Evolutionary conservation across 2,888 invertebrate species (phyloP).

Genomic region (Ophion obscuratus): DNA sequence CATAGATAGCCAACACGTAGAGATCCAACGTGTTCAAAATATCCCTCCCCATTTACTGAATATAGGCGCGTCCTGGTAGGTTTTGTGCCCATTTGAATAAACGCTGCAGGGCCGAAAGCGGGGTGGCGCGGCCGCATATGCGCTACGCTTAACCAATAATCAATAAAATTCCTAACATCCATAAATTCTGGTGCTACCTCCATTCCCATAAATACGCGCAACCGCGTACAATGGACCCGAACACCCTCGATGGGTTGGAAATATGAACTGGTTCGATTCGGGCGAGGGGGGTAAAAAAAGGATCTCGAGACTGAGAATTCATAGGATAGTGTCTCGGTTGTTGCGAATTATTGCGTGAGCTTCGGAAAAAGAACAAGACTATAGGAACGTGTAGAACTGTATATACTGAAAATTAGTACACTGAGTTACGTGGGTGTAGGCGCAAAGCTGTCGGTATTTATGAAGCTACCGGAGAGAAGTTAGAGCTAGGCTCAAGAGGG

Average conservation of each 20-base stretch:
- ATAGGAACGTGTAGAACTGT: neutral
- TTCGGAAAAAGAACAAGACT: neutral
- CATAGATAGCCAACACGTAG: neutral
- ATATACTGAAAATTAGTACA: neutral
- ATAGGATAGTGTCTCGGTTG: neutral
- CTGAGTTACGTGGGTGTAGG: neutral
- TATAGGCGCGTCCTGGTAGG: conserved; percentile 1
- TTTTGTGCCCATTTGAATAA: conserved; percentile 16
- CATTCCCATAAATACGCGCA: neutral
- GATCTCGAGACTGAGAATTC: neutral
- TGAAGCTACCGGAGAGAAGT: neutral
- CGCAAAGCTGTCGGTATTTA: neutral
- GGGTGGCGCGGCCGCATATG: conserved; percentile 16
- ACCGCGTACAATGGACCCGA: neutral
- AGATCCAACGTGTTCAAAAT: neutral
- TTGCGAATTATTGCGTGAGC: neutral
- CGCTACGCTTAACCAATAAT: conserved; percentile 21
- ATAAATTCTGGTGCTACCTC: conserved; percentile 3
- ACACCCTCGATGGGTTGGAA: conserved; percentile 1
- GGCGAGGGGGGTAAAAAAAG: neutral
- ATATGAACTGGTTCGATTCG: neutral
- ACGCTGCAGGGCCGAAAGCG: neutral
- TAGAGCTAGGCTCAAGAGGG: conserved; percentile 44
- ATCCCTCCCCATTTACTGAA: neutral
- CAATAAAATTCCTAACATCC: conserved; percentile 9